Evolutionary conservation across 2,888 invertebrate species (phyloP).

Genomic region (Xestoiulus laeticollis): DNA sequence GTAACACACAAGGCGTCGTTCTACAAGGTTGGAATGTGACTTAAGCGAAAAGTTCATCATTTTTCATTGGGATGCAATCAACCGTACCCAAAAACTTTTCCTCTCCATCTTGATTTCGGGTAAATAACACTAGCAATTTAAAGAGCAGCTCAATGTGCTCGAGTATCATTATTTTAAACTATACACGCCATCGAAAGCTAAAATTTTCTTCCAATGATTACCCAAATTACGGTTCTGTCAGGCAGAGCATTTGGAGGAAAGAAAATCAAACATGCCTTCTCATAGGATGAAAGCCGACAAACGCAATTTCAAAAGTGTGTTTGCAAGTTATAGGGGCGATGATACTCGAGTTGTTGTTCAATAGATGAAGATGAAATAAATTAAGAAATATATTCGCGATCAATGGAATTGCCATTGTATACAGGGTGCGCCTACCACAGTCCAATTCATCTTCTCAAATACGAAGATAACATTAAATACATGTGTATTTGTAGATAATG

Average conservation of each 20-base stretch:
- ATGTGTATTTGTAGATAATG: no score
- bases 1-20: no score
- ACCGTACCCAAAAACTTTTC: not conserved
- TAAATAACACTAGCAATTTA: not conserved
- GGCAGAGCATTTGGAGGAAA: slow-evolving; percentile 25
- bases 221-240: slow-evolving; percentile 13
- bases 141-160: not conserved
- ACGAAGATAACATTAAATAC: not conserved
- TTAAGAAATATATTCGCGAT: slow-evolving; percentile 7
- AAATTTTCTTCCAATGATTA: slow-evolving; percentile 28
- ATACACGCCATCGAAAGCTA: not conserved
- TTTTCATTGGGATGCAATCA: not conserved
- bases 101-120: not conserved
- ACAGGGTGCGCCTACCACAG: not conserved
- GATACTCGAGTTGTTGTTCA: not conserved
- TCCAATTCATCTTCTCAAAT: not conserved
- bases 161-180: slow-evolving; percentile 35
- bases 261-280: not conserved
- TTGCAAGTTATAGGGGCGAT: not conserved
- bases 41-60: not conserved
- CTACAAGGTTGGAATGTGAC: not conserved
- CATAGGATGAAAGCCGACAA: not conserved
- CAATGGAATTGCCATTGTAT: not conserved
- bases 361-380: slow-evolving; percentile 35
- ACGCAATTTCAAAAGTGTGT: slow-evolving; percentile 29